Evolutionary conservation across 2,113 vertebrate species (phyloP), one percentile per base, ranked within the genome.

Genomic region (Donacobius atricapilla): DNA sequence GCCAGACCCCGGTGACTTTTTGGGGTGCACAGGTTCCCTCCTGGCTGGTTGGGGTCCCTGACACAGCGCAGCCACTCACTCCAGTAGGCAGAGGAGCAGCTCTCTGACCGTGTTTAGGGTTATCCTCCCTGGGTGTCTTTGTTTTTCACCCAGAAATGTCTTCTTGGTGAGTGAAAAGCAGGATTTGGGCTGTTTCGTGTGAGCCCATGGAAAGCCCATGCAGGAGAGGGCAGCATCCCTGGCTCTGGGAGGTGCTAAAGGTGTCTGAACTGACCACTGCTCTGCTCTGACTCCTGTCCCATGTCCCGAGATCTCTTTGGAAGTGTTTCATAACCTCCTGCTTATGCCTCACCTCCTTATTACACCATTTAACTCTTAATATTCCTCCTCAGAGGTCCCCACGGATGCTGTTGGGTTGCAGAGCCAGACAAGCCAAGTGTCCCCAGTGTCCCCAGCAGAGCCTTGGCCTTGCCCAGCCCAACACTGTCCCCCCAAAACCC

Each of bases 1-100:
- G 0, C 0, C 1, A 2, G 42, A 17, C 10, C 65, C 56, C 0
- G 0, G 24, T 0, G 13, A 14, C 4, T 51, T 66, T 60, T 78
- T 11, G 57, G 45, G 79, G 64, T 17, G 54, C 39, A 11, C 3
- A 1, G 37, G 30, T 19, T 21, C 35, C 60, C 76, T 51, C 13
- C 9, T 5, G 0, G 0, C 72, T 25, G 21, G 1, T 3, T 8
- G 70, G n/a, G 61, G 3, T 48, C 51, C 51, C n/a, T 2, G 1
- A n/a, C 19, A 56, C 0, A 1, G 56, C 2, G 1, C 20, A n/a
- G 23, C 39, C 10, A 0, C 16, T 58, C 11, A 0, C 28, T 39
- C 7, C 92, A 60, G 7, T 2, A 56, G 51, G 70, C 63, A 64
- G 30, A 40, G 48, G 13, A 50, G 35, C 8, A 2, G 28, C 44